Evolutionary conservation across 2,797 vertebrate species (phyloP).

Genomic region (Cheirogaleus major): DNA sequence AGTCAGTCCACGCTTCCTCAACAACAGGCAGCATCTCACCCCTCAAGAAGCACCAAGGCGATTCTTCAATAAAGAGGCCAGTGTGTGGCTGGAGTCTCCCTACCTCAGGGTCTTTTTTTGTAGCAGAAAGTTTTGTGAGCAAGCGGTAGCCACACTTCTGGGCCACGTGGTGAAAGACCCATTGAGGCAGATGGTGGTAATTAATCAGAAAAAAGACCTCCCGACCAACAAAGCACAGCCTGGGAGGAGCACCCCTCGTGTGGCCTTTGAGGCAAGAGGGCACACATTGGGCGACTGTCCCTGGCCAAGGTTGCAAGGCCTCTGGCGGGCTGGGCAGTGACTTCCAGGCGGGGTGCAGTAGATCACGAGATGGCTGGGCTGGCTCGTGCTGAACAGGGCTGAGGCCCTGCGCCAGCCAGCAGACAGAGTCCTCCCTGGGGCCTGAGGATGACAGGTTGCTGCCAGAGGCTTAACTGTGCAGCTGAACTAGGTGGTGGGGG

Average conservation of each 20-base stretch:
- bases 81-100: not conserved
- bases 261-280: not conserved
- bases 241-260: fast-evolving
- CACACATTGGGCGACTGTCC: not conserved
- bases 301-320: not conserved
- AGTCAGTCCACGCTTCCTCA: not conserved
- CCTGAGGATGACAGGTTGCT: not conserved
- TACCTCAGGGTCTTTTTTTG: not conserved
- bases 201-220: not conserved
- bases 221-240: not conserved
- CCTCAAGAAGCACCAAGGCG: not conserved
- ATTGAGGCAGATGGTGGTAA: not conserved
- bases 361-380: not conserved
- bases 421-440: not conserved
- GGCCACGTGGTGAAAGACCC: not conserved
- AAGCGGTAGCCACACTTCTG: not conserved
- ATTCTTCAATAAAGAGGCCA: not conserved
- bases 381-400: not conserved
- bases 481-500: not conserved
- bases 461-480: not conserved
- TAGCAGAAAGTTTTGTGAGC: no score
- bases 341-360: not conserved
- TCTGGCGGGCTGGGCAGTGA: not conserved
- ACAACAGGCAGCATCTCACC: not conserved
- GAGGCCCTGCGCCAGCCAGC: not conserved